Conservation (phyloP, 2,113 vertebrate genomes). For the Callipepla squamata region DNA sequence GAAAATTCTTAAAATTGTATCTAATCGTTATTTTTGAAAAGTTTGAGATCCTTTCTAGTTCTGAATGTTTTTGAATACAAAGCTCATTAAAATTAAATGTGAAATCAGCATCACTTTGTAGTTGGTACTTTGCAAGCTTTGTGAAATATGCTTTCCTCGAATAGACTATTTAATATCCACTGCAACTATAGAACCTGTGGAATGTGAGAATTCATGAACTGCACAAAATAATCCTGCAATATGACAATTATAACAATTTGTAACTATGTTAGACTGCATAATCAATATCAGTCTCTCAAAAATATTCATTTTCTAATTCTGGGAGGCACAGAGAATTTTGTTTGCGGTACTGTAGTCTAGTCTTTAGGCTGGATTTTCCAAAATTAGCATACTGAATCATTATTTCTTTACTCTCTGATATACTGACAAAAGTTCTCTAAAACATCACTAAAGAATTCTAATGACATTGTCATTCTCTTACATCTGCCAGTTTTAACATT, state of each 20-base stretch:
- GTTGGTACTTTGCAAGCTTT: not conserved
- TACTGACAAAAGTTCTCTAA: constrained; percentile 7
- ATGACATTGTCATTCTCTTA: not conserved
- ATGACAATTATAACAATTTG: not conserved
- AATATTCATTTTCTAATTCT: constrained; percentile 21
- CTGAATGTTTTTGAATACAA: not conserved
- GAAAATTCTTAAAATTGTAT: not conserved
- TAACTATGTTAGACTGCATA: not conserved
- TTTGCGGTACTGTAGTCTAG: not conserved
- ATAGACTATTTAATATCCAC: not conserved
- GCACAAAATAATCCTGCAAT: not conserved
- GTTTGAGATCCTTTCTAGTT: not conserved
- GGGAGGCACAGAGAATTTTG: constrained; percentile 1
- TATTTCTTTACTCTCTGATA: not conserved
- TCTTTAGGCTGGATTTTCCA: not conserved
- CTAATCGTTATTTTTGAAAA: not conserved
- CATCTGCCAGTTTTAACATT: constrained; percentile 26
- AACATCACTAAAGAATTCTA: not conserved
- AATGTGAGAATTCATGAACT: not conserved
- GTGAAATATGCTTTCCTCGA: not conserved
- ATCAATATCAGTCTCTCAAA: not conserved
- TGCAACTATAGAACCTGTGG: not conserved
- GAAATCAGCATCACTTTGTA: not conserved
- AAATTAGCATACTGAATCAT: constrained; percentile 16
- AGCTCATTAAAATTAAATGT: not conserved